phyloP scores from a whole-genome alignment of 2,797 vertebrate genomes.

The Protonibea diacanthus region DNA sequence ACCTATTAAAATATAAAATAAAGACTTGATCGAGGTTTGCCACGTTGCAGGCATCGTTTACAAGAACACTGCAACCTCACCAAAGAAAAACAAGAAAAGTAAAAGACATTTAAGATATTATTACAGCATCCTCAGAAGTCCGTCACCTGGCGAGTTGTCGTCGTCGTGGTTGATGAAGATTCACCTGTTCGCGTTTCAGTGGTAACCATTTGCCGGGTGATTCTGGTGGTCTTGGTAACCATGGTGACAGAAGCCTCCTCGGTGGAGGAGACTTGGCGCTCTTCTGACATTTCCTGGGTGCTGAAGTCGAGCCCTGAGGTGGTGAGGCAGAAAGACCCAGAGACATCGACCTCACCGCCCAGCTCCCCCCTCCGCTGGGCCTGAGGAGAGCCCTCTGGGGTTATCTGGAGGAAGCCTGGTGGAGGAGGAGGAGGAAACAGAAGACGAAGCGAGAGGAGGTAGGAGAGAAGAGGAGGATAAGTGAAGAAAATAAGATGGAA shows the following conservation, averaged over 20 bases:
- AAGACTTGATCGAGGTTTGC: slow-evolving; percentile 45
- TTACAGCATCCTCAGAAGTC: slow-evolving; percentile 68
- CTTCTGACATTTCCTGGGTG: slow-evolving; percentile 72
- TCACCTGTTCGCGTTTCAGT: slow-evolving; percentile 77
- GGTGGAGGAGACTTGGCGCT: slow-evolving; percentile 71
- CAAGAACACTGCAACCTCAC: slow-evolving; percentile 70
- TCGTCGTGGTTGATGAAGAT: slow-evolving; percentile 51
- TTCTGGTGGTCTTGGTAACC: slow-evolving; percentile 81
- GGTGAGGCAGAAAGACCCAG: slow-evolving; percentile 83
- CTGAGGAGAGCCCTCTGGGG: slow-evolving; percentile 81
- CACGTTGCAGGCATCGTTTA: slow-evolving; percentile 49
- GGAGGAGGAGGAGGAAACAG: slow-evolving; percentile 5
- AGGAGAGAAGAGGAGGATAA: slow-evolving; percentile 9
- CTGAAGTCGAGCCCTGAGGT: slow-evolving; percentile 84
- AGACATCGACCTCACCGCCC: slow-evolving; percentile 75
- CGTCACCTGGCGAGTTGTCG: slow-evolving; percentile 45
- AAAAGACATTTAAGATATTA: slow-evolving; percentile 43
- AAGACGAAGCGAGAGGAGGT: slow-evolving; percentile 4
- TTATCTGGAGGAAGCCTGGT: slow-evolving; percentile 81
- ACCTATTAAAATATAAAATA: slow-evolving; percentile 61
- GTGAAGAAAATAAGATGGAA: slow-evolving; percentile 33
- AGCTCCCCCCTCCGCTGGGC: slow-evolving; percentile 76
- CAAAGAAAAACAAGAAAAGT: slow-evolving; percentile 42
- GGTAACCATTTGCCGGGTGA: slow-evolving; percentile 74
- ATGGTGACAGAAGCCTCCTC: slow-evolving; percentile 69